Conservation (phyloP, 2,888 invertebrate genomes). For the Orthosia gothica region DNA sequence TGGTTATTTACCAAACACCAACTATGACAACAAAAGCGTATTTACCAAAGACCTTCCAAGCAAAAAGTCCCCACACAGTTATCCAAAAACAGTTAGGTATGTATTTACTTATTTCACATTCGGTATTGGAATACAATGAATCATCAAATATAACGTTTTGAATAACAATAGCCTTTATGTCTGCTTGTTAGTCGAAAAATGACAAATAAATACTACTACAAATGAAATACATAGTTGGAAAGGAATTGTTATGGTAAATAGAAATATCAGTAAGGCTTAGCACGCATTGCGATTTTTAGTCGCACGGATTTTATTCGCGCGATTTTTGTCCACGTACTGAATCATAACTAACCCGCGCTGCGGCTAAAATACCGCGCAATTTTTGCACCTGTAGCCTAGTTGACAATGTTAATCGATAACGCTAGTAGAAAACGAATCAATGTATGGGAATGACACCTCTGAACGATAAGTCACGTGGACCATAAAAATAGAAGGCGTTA, state of each 20-base stretch:
- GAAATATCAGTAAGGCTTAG: not conserved
- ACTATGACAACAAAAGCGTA: not conserved
- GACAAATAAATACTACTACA: constrained; percentile 7
- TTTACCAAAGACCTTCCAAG: not conserved
- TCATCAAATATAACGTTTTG: constrained; percentile 10
- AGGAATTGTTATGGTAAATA: constrained; percentile 7
- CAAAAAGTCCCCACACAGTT: not conserved
- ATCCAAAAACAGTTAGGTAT: constrained; percentile 4
- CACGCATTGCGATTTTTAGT: too few species aligned
- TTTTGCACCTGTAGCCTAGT: too few species aligned
- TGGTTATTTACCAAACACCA: not conserved
- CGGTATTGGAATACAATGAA: constrained; percentile 27
- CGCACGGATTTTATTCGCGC: too few species aligned
- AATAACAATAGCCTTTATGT: constrained; percentile 28
- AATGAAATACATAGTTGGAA: constrained; percentile 7
- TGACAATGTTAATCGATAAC: too few species aligned
- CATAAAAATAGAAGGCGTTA: too few species aligned
- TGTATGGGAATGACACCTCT: too few species aligned
- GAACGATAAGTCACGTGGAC: too few species aligned
- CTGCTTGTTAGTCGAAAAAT: constrained; percentile 14
- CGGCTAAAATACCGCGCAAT: too few species aligned
- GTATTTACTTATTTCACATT: not conserved
- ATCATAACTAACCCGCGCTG: too few species aligned
- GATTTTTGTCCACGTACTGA: too few species aligned
- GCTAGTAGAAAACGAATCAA: too few species aligned